These are phyloP conservation scores for Megastigmus dorsalis DNA, from an alignment of 2,888 invertebrate genomes.

Conservation along the genomic window DNA sequence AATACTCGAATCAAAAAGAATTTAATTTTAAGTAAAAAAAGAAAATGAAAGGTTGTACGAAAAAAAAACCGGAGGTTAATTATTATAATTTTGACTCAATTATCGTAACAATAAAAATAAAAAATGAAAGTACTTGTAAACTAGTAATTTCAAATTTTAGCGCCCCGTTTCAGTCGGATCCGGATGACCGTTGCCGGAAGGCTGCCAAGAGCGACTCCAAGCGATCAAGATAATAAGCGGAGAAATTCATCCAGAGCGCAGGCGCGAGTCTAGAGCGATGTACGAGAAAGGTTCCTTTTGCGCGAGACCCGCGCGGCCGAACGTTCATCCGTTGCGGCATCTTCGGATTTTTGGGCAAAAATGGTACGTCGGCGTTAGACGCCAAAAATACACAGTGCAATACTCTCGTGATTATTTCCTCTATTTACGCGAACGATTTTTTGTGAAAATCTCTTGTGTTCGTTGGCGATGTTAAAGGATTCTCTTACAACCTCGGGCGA, in stretches of 20 bases:
- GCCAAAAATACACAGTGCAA: constrained; percentile 30
- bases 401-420: neutral
- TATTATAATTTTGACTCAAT: too few species aligned
- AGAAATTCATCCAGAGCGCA: too few species aligned
- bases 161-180: too few species aligned
- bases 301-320: constrained; percentile 40
- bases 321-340: constrained; percentile 32
- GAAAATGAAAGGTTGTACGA: too few species aligned
- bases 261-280: constrained; percentile 27
- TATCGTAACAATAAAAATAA: too few species aligned
- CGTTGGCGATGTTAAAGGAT: constrained; percentile 25
- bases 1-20: too few species aligned
- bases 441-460: neutral
- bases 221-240: neutral
- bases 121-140: too few species aligned
- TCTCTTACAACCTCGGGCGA: neutral
- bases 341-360: constrained; percentile 33
- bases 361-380: constrained; percentile 43
- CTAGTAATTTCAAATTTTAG: too few species aligned
- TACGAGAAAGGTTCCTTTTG: constrained; percentile 35
- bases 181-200: too few species aligned
- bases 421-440: neutral
- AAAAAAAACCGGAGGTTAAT: too few species aligned
- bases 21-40: too few species aligned
- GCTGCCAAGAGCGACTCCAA: neutral